phyloP scores from a whole-genome alignment of 2,888 invertebrate genomes.

The Frankliniella fusca region DNA sequence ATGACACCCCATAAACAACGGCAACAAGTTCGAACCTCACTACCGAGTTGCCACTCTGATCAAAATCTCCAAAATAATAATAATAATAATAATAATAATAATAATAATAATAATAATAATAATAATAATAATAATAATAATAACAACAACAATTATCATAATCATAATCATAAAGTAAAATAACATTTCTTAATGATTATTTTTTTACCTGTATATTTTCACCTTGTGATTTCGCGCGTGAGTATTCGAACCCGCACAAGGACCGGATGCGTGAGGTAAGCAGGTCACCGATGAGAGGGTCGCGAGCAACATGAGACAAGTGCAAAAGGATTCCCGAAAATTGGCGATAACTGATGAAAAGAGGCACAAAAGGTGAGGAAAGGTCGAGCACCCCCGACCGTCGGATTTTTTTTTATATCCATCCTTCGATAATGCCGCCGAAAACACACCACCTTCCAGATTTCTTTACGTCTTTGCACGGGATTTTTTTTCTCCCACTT shows the following conservation, averaged over 20 bases:
- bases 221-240: neutral
- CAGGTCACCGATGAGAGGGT: neutral
- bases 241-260: neutral
- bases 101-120: no score
- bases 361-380: conserved; percentile 5
- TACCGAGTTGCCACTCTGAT: no score
- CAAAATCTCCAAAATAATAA: no score
- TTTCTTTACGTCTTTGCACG: conserved; percentile 21
- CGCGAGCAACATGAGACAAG: conserved; percentile 6
- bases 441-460: neutral
- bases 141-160: no score
- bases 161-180: no score
- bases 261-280: neutral
- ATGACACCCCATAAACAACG: neutral
- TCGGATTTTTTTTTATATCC: neutral
- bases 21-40: no score
- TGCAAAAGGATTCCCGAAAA: conserved; percentile 20
- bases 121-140: no score
- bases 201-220: neutral
- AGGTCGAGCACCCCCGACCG: neutral
- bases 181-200: no score
- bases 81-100: no score
- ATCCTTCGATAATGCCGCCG: neutral
- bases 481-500: conserved; percentile 25
- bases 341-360: conserved; percentile 20